phyloP scores from a whole-genome alignment of 2,113 vertebrate species.

The Ia io region DNA sequence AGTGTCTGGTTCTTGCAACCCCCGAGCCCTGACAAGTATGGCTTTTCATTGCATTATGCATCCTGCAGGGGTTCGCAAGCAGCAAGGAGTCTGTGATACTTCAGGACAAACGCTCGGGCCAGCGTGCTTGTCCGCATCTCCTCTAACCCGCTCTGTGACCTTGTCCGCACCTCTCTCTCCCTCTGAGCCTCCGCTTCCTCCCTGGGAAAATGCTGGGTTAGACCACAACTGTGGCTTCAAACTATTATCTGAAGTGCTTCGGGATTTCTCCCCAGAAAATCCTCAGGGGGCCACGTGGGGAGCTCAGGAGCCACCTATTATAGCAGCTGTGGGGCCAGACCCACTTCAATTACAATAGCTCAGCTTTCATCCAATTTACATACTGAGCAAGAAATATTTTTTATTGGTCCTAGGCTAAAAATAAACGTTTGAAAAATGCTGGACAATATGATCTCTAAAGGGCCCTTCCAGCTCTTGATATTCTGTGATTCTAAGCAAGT shows the following conservation, averaged over 20 bases:
- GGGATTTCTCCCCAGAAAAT: not conserved
- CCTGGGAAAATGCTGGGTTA: not conserved
- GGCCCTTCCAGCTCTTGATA: slow-evolving; percentile 26
- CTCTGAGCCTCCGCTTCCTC: not conserved
- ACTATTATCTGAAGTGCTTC: not conserved
- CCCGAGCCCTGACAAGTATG: not conserved
- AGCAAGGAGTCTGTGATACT: not conserved
- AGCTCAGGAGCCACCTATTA: not conserved
- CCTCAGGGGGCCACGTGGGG: not conserved
- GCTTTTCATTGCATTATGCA: not conserved
- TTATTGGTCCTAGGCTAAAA: slow-evolving; percentile 52
- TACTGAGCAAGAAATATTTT: not conserved
- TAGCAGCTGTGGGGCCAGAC: not conserved
- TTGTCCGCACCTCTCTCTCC: not conserved
- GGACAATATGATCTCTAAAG: slow-evolving; percentile 39
- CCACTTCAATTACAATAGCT: slow-evolving; percentile 5
- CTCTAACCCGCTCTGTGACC: not conserved
- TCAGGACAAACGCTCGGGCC: not conserved
- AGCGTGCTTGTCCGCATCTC: not conserved
- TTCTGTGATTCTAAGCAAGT: slow-evolving; percentile 62
- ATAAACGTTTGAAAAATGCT: slow-evolving; percentile 58
- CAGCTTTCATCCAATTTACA: slow-evolving; percentile 26
- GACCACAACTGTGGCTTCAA: not conserved
- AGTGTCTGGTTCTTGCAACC: not conserved
- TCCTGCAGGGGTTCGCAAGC: not conserved